phyloP scores from a whole-genome alignment of 1,140 invertebrate species.

The Spodoptera litura region DNA sequence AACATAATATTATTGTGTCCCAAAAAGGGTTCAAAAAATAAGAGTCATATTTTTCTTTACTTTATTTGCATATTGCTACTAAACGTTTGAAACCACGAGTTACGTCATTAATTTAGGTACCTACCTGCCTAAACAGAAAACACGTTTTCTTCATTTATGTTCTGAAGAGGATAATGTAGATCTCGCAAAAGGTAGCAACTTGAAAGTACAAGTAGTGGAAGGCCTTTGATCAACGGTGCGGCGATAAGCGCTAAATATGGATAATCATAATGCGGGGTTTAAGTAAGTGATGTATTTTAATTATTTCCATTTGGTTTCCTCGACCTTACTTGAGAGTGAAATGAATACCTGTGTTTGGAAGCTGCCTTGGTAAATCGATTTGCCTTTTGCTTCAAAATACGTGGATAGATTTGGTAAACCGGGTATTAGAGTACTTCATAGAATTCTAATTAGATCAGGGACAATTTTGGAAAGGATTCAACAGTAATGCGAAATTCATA shows the following conservation, averaged over 20 bases:
- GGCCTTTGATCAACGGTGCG: slow-evolving; percentile 1
- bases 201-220: background rate
- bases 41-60: too few relatives aligned
- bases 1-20: too few relatives aligned
- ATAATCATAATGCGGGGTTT: slow-evolving; percentile 1
- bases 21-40: too few relatives aligned
- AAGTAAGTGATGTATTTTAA: background rate
- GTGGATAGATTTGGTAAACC: slow-evolving; percentile 52
- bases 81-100: too few relatives aligned
- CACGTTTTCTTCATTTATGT: too few relatives aligned
- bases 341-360: slow-evolving; percentile 17
- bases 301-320: background rate
- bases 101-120: too few relatives aligned
- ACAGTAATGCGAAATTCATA: background rate
- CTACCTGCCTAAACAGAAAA: too few relatives aligned
- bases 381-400: slow-evolving; percentile 40
- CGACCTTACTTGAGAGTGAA: slow-evolving; percentile 2
- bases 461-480: slow-evolving; percentile 51
- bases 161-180: background rate
- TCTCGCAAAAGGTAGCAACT: background rate
- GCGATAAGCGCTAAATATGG: slow-evolving; percentile 13
- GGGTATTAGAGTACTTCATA: slow-evolving; percentile 52
- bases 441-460: slow-evolving; percentile 60
- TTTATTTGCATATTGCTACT: too few relatives aligned
- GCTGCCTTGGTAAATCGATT: slow-evolving; percentile 49